These are phyloP conservation scores for Cydia pomonella DNA, from an alignment of 1,140 invertebrate genomes.

Conservation along the genomic window DNA sequence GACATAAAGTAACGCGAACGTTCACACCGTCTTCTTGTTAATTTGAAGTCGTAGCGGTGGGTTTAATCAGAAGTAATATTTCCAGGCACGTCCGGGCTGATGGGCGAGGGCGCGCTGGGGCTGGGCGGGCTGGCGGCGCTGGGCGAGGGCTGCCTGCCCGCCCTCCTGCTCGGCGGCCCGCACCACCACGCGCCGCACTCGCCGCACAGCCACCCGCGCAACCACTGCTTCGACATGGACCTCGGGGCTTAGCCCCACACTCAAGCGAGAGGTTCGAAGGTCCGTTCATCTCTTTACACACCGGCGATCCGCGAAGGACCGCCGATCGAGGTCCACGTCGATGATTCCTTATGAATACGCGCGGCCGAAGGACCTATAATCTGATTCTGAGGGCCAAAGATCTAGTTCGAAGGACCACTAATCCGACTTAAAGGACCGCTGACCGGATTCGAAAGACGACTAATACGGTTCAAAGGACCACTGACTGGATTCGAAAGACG, in stretches of 20 bases:
- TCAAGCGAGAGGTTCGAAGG: not conserved
- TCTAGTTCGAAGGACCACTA: too few species aligned
- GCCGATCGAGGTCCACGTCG: not conserved
- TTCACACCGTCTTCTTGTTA: too few species aligned
- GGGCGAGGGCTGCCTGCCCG: slow-evolving; percentile 54
- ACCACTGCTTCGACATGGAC: slow-evolving; percentile 74
- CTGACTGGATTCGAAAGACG: not conserved
- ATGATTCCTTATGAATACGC: too few species aligned
- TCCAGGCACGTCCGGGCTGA: slow-evolving; percentile 55
- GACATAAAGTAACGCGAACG: too few species aligned
- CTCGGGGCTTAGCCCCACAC: slow-evolving; percentile 56
- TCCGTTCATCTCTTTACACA: not conserved
- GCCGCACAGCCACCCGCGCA: slow-evolving; percentile 55
- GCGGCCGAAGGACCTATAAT: too few species aligned
- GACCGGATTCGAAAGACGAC: too few species aligned
- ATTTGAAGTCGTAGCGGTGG: too few species aligned
- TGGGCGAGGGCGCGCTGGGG: slow-evolving; percentile 49
- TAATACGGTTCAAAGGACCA: not conserved
- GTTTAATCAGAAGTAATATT: too few species aligned
- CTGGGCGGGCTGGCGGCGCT: slow-evolving; percentile 44
- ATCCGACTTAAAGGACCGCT: too few species aligned
- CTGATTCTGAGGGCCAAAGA: too few species aligned
- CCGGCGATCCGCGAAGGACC: not conserved
- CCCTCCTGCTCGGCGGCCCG: slow-evolving; percentile 55
- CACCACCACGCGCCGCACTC: slow-evolving; percentile 67